Percentiles rank a stretch among this genome's conserved stretches.
Conservation (phyloP, 2,888 invertebrate genomes). For the Nemurella pictetii region DNA sequence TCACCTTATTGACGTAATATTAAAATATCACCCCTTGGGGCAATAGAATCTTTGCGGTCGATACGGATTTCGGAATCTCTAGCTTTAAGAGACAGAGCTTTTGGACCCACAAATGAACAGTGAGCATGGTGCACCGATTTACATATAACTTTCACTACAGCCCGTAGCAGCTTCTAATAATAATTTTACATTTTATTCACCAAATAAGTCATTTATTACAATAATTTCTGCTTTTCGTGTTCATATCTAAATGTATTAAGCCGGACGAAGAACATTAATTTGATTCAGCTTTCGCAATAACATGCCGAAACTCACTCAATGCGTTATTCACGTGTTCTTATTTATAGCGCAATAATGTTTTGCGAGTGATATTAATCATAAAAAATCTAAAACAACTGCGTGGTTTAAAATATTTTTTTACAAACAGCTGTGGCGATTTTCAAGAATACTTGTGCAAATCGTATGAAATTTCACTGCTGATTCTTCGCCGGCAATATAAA, state of each 20-base stretch:
- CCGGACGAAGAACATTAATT: not conserved
- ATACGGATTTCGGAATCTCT: too few relatives aligned
- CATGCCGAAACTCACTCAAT: not conserved
- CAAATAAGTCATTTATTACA: not conserved
- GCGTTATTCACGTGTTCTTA: too few relatives aligned
- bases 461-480: too few relatives aligned
- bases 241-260: not conserved
- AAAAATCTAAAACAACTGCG: not conserved
- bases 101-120: too few relatives aligned
- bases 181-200: not conserved
- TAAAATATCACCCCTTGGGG: not conserved
- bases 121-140: not conserved
- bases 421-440: not conserved
- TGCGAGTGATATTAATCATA: not conserved
- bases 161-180: not conserved
- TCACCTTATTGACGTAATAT: not conserved
- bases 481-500: too few relatives aligned
- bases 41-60: too few relatives aligned
- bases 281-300: not conserved
- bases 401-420: not conserved
- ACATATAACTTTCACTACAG: not conserved
- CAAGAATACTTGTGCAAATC: too few relatives aligned
- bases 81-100: too few relatives aligned
- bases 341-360: not conserved
- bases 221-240: not conserved